Percentiles rank a stretch among this genome's conserved stretches.
These are phyloP conservation scores for Murina feae DNA, from an alignment of 2,113 vertebrate genomes.

Conservation along the genomic window DNA sequence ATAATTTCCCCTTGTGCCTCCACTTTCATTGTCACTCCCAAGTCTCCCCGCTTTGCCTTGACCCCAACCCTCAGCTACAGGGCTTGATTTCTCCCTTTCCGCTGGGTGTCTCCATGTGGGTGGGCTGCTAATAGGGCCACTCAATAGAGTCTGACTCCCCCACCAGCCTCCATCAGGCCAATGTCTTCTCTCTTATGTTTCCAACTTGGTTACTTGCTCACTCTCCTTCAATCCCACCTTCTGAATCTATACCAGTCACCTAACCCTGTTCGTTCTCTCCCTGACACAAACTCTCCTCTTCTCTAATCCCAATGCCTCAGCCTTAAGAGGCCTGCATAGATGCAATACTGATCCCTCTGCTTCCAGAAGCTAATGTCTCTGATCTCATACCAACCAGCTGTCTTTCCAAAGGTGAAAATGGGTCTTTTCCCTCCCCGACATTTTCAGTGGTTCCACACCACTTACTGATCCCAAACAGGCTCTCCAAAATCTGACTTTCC, in stretches of 20 bases:
- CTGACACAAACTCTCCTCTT: not conserved
- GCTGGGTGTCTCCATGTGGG: not conserved
- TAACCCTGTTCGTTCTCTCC: not conserved
- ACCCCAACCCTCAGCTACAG: not conserved
- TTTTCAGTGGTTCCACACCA: not conserved
- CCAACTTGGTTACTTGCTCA: not conserved
- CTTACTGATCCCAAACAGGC: not conserved
- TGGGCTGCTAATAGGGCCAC: not conserved
- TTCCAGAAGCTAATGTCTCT: not conserved
- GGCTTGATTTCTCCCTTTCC: not conserved
- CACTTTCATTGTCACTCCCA: not conserved
- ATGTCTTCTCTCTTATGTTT: not conserved
- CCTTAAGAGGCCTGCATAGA: not conserved
- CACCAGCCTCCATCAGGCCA: not conserved
- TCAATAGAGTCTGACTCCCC: not conserved
- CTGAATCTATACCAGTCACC: not conserved
- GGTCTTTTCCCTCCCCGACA: not conserved
- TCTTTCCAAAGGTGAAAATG: not conserved
- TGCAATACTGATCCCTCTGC: not conserved
- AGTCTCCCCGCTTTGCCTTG: not conserved
- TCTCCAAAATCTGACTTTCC: not conserved
- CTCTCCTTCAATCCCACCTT: not conserved
- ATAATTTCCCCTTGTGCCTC: not conserved
- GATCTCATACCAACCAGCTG: not conserved
- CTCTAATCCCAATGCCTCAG: not conserved